Conservation (phyloP, 1,140 invertebrate species). For the Lepidurus apus region DNA sequence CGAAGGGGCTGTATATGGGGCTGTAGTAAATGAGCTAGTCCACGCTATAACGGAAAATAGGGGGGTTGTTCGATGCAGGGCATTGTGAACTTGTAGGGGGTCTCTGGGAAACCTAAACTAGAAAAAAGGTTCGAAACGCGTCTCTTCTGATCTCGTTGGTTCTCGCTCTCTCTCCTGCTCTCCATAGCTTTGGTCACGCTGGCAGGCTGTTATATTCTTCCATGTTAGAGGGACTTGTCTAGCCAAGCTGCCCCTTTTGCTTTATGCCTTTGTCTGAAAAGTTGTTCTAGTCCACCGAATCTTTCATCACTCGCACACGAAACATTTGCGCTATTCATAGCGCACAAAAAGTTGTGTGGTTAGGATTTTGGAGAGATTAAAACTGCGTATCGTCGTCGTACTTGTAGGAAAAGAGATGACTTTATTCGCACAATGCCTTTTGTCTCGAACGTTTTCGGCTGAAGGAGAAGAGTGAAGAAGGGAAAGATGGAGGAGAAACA, state of each 20-base stretch:
- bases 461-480: too few relatives aligned
- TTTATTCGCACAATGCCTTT: too few relatives aligned
- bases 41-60: neutral
- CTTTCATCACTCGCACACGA: neutral
- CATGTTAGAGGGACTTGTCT: neutral
- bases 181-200: neutral
- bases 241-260: slow-evolving; percentile 4
- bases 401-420: too few relatives aligned
- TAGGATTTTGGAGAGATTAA: too few relatives aligned
- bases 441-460: too few relatives aligned
- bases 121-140: neutral
- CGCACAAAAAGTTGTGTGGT: too few relatives aligned
- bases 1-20: neutral
- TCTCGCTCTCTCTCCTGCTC: neutral
- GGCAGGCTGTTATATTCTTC: neutral
- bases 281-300: neutral
- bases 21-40: neutral
- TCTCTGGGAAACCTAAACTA: neutral
- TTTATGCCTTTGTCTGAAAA: neutral
- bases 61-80: neutral
- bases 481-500: too few relatives aligned
- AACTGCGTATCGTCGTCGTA: too few relatives aligned
- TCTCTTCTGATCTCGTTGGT: neutral
- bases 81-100: slow-evolving; percentile 18
- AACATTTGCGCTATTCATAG: neutral